Evolutionary conservation across 1,140 invertebrate genomes (phyloP), one percentile per base, ranked within the genome.

Genomic region (Helicoverpa zea): DNA sequence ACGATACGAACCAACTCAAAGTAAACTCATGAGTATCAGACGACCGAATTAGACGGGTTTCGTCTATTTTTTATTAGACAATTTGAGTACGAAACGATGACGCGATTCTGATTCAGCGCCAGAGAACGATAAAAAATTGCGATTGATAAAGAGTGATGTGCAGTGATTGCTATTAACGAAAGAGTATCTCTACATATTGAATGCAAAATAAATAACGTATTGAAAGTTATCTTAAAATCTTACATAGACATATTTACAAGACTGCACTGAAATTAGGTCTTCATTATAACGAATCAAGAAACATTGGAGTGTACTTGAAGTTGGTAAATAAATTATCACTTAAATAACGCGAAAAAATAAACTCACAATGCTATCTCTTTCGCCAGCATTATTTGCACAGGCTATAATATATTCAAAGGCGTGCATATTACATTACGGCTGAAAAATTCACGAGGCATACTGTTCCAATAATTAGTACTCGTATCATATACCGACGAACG

Each of bases 401-500:
- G 29, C 13, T 30, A 43, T 14, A 56, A 58, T 73, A 11, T 73
- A 73, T 73, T 73, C 52, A 58, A 23, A 72, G n/a, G n/a, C 70
- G 23, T 56, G n/a, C 43, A 12, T n/a, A 49, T 64, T 64, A 64
- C 35, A 70, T 52, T 35, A 30, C 51, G 66, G 14, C 23, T 70
- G 49, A 52, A 70, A 52, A 52, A 56, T 56, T 23, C 52, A 73
- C 7, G 56, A 23, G 49, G 43, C 35, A 47, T 75, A 75, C 54
- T 51, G 73, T 75, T 75, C 56, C 14, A 64, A 59, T 68, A 58
- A 56, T 78, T 56, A 78, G 64, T 68, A 78, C 76, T n/a, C 63
- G 58, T 86, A 80, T 81, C 83, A 76, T 84, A 84, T 79, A 81
- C 77, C 70, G 68, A 79, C 81, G 79, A 85, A 82, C 43, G 84